Conservation (phyloP, 2,113 vertebrate species). For the Cathartes aura region DNA sequence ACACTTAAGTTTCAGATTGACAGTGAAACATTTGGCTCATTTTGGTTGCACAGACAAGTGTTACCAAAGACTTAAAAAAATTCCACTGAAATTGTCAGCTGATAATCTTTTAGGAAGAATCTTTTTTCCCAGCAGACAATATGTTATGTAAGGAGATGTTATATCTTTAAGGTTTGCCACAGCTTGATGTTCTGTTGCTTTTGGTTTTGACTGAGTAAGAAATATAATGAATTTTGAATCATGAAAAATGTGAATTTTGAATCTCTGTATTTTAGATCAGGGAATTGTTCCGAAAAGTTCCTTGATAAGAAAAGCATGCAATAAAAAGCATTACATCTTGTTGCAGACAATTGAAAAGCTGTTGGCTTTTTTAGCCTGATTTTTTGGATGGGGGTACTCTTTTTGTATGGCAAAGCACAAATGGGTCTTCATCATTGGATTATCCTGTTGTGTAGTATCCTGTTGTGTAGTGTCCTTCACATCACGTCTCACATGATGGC, state of each 20-base stretch:
- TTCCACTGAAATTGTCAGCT: neutral
- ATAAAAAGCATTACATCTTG: neutral
- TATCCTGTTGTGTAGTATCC: neutral
- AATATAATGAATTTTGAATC: neutral
- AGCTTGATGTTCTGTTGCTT: neutral
- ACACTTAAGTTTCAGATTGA: constrained; percentile 17
- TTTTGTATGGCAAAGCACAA: neutral
- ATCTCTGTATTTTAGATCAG: neutral
- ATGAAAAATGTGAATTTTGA: neutral
- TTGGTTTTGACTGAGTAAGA: neutral
- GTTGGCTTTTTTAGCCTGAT: neutral
- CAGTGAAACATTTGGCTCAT: constrained; percentile 34
- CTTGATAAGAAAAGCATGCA: neutral
- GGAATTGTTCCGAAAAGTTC: neutral
- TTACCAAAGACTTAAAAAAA: neutral
- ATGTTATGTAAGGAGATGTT: constrained; percentile 10
- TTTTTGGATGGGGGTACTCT: neutral
- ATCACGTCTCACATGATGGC: fast-evolving
- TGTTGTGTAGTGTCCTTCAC: neutral
- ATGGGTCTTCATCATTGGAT: neutral
- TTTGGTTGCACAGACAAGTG: neutral
- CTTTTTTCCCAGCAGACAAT: neutral
- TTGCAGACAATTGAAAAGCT: neutral
- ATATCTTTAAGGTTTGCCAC: neutral
- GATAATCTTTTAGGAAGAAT: neutral